Evolutionary conservation across 2,888 invertebrate genomes (phyloP).

Genomic region (Andrena bucephala): DNA sequence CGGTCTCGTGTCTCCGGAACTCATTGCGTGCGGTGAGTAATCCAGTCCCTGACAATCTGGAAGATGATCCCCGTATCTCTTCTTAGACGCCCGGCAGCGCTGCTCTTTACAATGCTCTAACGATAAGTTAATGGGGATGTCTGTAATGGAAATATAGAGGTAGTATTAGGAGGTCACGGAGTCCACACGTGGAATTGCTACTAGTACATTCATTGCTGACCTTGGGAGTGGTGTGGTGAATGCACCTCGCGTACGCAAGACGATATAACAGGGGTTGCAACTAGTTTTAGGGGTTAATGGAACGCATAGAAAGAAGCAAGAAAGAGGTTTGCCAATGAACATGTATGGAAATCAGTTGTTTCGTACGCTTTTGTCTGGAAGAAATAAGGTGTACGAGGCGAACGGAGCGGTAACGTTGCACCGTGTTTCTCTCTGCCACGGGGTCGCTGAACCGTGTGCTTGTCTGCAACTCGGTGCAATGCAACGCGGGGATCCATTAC

Average conservation of each 20-base stretch:
- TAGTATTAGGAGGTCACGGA: too few species aligned
- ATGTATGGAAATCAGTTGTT: background rate
- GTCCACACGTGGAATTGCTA: too few species aligned
- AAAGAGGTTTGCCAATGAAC: background rate
- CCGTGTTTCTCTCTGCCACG: conserved; percentile 66
- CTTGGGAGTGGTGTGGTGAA: too few species aligned
- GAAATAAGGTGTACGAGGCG: conserved; percentile 44
- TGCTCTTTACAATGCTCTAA: too few species aligned
- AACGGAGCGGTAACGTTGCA: conserved; percentile 68
- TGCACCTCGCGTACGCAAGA: background rate
- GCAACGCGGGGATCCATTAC: conserved; percentile 73
- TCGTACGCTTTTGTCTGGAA: background rate
- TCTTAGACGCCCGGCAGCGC: background rate
- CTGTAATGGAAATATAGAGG: too few species aligned
- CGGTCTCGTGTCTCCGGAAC: conserved; percentile 93
- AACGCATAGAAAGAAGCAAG: background rate
- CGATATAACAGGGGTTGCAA: background rate
- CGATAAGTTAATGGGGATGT: too few species aligned
- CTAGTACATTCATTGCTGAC: too few species aligned
- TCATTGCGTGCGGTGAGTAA: conserved; percentile 93
- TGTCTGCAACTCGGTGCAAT: conserved; percentile 68
- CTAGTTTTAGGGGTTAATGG: background rate
- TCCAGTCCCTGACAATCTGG: background rate
- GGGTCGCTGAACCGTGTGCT: conserved; percentile 81
- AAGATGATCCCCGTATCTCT: background rate